These are phyloP conservation scores for Baccha elongata DNA, from an alignment of 2,888 invertebrate genomes.

Conservation along the genomic window DNA sequence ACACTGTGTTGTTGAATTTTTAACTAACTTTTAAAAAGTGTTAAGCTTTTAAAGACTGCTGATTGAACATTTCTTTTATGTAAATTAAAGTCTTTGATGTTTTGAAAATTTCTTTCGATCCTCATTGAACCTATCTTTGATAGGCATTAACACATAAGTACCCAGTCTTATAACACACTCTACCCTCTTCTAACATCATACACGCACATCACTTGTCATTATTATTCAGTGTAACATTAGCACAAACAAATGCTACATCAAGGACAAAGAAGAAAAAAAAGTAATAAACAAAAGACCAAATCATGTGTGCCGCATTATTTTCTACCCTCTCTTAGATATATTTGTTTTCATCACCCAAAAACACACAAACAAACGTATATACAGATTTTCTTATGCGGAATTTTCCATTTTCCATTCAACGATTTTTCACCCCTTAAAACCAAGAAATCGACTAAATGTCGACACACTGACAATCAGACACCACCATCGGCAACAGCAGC, in stretches of 20 bases:
- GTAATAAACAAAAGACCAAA: constrained; percentile 64
- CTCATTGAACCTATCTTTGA: constrained; percentile 24
- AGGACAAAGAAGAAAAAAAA: constrained; percentile 4
- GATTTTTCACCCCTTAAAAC: constrained; percentile 59
- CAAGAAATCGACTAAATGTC: constrained; percentile 41
- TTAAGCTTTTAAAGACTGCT: not conserved
- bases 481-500: not conserved
- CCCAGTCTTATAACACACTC: constrained; percentile 20
- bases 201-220: constrained; percentile 35
- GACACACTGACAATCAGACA: constrained; percentile 50
- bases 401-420: constrained; percentile 71
- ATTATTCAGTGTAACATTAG: constrained; percentile 20
- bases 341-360: not conserved
- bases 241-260: constrained; percentile 7
- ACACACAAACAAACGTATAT: constrained; percentile 6
- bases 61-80: not conserved
- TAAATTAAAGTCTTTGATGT: not conserved
- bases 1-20: too few relatives aligned
- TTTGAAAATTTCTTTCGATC: not conserved
- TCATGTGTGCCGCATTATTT: constrained; percentile 66
- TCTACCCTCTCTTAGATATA: constrained; percentile 25
- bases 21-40: not conserved
- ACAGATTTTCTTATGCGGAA: constrained; percentile 51
- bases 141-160: constrained; percentile 23
- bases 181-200: constrained; percentile 4